Conservation (phyloP, 2,888 invertebrate genomes). For the Drosophila falleni region DNA sequence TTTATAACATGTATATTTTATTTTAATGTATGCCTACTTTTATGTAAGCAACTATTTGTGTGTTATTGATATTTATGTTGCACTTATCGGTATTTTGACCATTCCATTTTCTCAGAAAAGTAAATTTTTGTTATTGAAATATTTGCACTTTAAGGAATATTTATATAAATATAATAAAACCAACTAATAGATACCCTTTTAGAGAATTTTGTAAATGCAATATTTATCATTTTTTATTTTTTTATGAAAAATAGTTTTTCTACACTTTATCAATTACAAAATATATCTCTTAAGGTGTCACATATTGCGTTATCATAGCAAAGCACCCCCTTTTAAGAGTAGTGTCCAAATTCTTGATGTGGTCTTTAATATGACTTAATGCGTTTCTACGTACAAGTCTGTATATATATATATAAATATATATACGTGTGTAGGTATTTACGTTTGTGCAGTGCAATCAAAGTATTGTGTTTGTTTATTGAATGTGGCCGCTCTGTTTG, state of each 20-base stretch:
- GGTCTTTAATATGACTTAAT: conserved; percentile 20
- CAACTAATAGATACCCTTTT: neutral
- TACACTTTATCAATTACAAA: neutral
- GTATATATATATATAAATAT: neutral
- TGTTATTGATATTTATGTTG: conserved; percentile 2
- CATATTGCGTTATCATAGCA: neutral
- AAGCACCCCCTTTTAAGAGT: neutral
- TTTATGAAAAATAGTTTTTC: neutral
- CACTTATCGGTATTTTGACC: neutral
- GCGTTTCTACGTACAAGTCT: no score
- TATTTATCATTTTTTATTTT: no score
- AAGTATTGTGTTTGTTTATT: conserved; percentile 77
- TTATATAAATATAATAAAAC: neutral
- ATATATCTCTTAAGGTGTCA: neutral
- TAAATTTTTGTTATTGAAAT: neutral
- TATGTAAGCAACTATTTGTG: neutral
- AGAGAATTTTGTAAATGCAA: neutral
- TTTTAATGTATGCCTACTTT: neutral
- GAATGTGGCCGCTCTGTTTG: conserved; percentile 67
- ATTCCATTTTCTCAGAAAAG: neutral
- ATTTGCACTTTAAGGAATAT: neutral
- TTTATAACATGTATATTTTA: conserved; percentile 4
- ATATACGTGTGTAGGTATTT: conserved; percentile 31
- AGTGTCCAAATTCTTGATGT: conserved; percentile 4
- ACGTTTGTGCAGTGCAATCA: conserved; percentile 66